Percentiles rank a stretch among this genome's conserved stretches.
These are phyloP conservation scores for Spea bombifrons DNA, from an alignment of 2,113 vertebrate genomes.

Conservation along the genomic window DNA sequence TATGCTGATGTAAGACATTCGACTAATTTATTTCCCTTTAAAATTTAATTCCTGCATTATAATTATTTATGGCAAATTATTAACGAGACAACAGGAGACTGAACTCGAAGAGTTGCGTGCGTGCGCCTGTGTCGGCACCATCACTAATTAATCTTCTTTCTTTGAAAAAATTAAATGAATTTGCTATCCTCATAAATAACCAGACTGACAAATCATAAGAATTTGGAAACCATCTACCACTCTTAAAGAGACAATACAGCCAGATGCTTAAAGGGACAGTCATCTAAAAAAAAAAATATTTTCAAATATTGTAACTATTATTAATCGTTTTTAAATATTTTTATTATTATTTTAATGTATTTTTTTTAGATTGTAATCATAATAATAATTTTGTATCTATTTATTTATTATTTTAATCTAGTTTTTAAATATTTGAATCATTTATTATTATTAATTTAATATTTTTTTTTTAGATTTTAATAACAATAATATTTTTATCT, in stretches of 20 bases:
- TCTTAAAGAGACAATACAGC: conserved; percentile 2
- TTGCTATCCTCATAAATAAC: conserved; percentile 30
- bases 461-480: too few species aligned
- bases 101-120: neutral
- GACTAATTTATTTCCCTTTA: conserved; percentile 2
- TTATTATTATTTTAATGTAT: too few species aligned
- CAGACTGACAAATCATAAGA: conserved; percentile 20
- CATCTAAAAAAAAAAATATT: too few species aligned
- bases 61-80: conserved; percentile 40
- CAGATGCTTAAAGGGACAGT: neutral
- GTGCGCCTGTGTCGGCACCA: conserved; percentile 8
- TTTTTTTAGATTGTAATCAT: too few species aligned
- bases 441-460: too few species aligned
- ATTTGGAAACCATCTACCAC: neutral
- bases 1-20: conserved; percentile 21
- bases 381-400: too few species aligned
- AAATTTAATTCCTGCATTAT: conserved; percentile 22
- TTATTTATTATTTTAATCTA: too few species aligned
- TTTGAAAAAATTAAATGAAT: conserved; percentile 18
- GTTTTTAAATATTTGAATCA: too few species aligned
- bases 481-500: too few species aligned
- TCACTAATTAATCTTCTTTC: conserved; percentile 31
- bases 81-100: conserved; percentile 31
- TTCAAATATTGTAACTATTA: too few species aligned
- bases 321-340: too few species aligned